phyloP scores from a whole-genome alignment of 2,797 vertebrate species.

The Astyanax mexicanus region DNA sequence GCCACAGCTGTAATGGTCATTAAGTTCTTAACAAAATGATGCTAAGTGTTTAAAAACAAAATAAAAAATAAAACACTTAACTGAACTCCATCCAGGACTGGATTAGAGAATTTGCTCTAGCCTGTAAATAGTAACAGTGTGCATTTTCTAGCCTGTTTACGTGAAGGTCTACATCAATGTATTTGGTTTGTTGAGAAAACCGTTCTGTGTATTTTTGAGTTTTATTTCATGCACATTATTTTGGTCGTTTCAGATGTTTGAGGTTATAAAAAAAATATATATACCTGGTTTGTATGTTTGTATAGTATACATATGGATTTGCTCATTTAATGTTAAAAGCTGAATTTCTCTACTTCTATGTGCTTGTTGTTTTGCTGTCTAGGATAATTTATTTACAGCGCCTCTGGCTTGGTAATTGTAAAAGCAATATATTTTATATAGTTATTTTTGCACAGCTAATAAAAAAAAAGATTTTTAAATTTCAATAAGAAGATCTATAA shows the following conservation, averaged over 20 bases:
- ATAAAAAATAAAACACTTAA: slow-evolving; percentile 2
- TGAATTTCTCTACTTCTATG: slow-evolving; percentile 74
- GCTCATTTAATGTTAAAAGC: slow-evolving; percentile 77
- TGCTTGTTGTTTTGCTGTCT: slow-evolving; percentile 83
- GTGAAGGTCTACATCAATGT: slow-evolving; percentile 76
- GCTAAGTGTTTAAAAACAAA: slow-evolving; percentile 10
- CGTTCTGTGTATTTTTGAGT: slow-evolving; percentile 73
- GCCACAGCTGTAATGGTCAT: slow-evolving; percentile 8
- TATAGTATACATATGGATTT: slow-evolving; percentile 80
- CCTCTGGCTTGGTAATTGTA: slow-evolving; percentile 88
- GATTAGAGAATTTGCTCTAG: slow-evolving; percentile 24
- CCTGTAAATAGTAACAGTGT: slow-evolving; percentile 58
- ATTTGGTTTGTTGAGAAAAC: slow-evolving; percentile 66
- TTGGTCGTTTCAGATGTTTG: slow-evolving; percentile 74
- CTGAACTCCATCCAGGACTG: slow-evolving; percentile 4
- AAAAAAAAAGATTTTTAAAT: slow-evolving; percentile 82
- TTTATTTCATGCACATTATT: slow-evolving; percentile 72
- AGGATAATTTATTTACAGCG: slow-evolving; percentile 96
- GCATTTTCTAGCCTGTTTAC: slow-evolving; percentile 70
- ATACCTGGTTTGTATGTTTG: slow-evolving; percentile 79
- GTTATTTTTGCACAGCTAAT: slow-evolving; percentile 99
- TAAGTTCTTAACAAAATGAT: too few species aligned
- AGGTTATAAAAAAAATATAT: slow-evolving; percentile 68
- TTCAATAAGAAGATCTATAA: slow-evolving; percentile 62
- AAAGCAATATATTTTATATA: slow-evolving; percentile 92